Conservation (phyloP, 1,140 invertebrate genomes). For the Stegodyphus dumicola region DNA sequence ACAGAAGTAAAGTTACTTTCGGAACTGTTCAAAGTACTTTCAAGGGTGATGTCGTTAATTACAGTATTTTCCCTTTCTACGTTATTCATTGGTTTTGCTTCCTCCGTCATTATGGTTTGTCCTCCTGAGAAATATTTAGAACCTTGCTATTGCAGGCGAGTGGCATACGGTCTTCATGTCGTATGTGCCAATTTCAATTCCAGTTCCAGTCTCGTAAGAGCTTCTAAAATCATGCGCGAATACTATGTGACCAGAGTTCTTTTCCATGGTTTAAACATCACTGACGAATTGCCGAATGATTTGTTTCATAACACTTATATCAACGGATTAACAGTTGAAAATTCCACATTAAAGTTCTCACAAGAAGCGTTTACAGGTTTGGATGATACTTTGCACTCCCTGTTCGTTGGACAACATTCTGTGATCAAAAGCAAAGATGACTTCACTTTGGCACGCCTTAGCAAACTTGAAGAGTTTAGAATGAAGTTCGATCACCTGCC, state of each 20-base stretch:
- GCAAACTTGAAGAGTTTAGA: slow-evolving; percentile 16
- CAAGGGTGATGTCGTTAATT: no score
- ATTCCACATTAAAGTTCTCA: slow-evolving; percentile 3
- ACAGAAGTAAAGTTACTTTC: no score
- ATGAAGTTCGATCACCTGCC: background rate
- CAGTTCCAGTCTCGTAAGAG: background rate
- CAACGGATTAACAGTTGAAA: slow-evolving; percentile 14
- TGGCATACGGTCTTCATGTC: slow-evolving; percentile 11
- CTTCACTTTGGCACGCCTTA: slow-evolving; percentile 17
- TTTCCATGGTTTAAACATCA: slow-evolving; percentile 9
- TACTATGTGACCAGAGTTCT: slow-evolving; percentile 22
- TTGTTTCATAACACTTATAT: slow-evolving; percentile 24
- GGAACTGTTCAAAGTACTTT: no score
- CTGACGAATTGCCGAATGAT: slow-evolving; percentile 6
- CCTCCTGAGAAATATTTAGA: slow-evolving; percentile 1
- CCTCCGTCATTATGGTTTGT: background rate
- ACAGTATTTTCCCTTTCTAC: no score
- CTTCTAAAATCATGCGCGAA: slow-evolving; percentile 24
- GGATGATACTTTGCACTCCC: slow-evolving; percentile 1
- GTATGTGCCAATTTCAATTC: slow-evolving; percentile 30
- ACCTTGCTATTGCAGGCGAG: slow-evolving; percentile 34
- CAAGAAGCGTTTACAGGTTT: slow-evolving; percentile 29
- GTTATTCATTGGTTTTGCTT: no score
- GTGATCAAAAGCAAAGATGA: slow-evolving; percentile 27
- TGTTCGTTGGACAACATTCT: slow-evolving; percentile 24